Conservation (phyloP, 2,113 vertebrate species). For the Smithornis capensis region DNA sequence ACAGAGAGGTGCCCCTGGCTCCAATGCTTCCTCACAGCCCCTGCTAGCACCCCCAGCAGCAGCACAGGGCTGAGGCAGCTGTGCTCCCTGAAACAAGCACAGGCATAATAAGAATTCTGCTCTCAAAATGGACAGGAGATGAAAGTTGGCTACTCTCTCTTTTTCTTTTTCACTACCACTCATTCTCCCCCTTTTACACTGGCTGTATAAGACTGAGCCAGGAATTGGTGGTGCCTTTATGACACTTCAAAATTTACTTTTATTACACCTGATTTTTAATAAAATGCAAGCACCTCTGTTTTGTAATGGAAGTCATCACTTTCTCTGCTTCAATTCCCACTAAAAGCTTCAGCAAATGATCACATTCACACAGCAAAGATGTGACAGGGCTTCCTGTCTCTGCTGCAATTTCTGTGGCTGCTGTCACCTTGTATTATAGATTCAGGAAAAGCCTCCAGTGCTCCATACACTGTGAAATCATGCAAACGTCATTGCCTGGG, state of each 20-base stretch:
- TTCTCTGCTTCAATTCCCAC: not conserved
- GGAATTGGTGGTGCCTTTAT: not conserved
- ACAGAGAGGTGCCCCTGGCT: rapidly evolving
- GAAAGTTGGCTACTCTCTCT: not conserved
- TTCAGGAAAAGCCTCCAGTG: not conserved
- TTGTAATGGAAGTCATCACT: not conserved
- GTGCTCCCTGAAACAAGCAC: rapidly evolving
- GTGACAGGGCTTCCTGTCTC: slow-evolving; percentile 31
- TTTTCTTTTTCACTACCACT: not conserved
- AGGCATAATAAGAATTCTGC: not conserved
- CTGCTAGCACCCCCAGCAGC: not conserved
- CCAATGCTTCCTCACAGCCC: too few species aligned
- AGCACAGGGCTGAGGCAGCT: rapidly evolving
- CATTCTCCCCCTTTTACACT: not conserved
- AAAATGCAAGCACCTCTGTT: not conserved
- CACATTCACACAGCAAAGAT: not conserved
- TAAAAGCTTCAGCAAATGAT: not conserved
- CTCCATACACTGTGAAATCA: not conserved
- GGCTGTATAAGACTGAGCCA: not conserved
- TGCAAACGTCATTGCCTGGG: not conserved
- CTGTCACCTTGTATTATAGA: slow-evolving; percentile 43
- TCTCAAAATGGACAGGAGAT: not conserved
- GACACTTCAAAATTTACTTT: not conserved
- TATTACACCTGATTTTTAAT: not conserved
- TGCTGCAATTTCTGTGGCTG: slow-evolving; percentile 37